Evolutionary conservation across 2,888 invertebrate species (phyloP), one percentile per base, ranked within the genome.

Genomic region (Coleophora deauratella): DNA sequence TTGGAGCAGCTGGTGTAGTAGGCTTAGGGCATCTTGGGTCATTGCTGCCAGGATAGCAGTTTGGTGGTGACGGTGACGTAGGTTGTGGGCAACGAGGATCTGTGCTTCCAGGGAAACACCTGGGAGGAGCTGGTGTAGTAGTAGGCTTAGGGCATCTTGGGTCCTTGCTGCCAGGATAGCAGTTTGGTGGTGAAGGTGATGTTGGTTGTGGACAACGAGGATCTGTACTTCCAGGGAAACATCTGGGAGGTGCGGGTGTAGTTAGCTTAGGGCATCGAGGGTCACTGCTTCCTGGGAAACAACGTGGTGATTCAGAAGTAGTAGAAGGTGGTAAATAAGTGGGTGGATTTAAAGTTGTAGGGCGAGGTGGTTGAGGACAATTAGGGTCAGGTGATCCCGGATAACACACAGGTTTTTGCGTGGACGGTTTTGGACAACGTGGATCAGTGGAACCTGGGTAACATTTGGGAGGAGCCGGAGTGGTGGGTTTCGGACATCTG

Each of bases 371-470:
- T 52, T 64, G 65, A 2, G 74, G 75, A 33, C 78, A 78, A 1
- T 59, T 54, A 0, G 72, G 72, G 50, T 82, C 60, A 4, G 59
- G 51, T 3, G 72, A 66, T 0, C 75, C 77, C 0, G 72, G 65
- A 40, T 56, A 52, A 38, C 60, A 55, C 9, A 43, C 49, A 0
- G 57, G 55, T 8, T 66, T 43, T 40, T 42, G 40, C 0, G 63
- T 56, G 11, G 54, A 50, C 0, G 60, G 59, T n/a, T 46, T 46
- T 1, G 60, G 56, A n/a, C 43, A 55, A 7, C 50, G 37, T 1
- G 43, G 44, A 11, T 52, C 31, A 36, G 37, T 44, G 3, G 70
- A 66, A 3, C 75, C 76, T 12, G 68, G 67, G 45, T 55, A 63
- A 30, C 69, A 69, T 1, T 41, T 43, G 4, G 59, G 54, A 6